Evolutionary conservation across 92 coral and sea anemone species (phyloP).

Genomic region (Meandrina meandrites): DNA sequence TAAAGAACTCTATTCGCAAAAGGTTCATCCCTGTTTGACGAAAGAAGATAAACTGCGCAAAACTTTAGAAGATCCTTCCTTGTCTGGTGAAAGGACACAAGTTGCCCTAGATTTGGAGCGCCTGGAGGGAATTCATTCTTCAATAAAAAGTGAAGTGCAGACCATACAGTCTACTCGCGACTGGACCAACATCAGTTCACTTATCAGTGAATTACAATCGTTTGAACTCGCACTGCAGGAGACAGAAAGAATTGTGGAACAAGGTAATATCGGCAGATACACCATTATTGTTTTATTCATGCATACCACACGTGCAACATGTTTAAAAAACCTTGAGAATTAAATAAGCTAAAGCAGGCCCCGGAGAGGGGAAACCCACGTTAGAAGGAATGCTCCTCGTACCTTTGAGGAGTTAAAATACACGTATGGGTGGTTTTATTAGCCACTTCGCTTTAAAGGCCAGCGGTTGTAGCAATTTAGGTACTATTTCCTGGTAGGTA

Average conservation of each 20-base stretch:
- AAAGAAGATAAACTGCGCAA: conserved; percentile 7
- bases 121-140: not conserved
- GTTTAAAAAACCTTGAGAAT: no score
- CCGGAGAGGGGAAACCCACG: no score
- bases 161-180: conserved; percentile 13
- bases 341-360: no score
- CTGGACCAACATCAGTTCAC: conserved; percentile 34
- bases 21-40: conserved; percentile 31
- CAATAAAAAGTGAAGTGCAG: conserved; percentile 9
- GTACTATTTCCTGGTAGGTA: no score
- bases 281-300: no score
- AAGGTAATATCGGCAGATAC: conserved; percentile 22
- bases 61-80: conserved; percentile 4
- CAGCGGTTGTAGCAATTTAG: no score
- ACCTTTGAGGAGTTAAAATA: no score
- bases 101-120: conserved; percentile 38
- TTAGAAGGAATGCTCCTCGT: no score
- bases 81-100: not conserved
- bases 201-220: conserved; percentile 4
- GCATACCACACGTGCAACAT: no score
- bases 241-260: conserved; percentile 19
- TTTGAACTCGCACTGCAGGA: conserved; percentile 20
- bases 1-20: conserved; percentile 23
- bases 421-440: no score
- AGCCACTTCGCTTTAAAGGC: no score